These are phyloP conservation scores for Abrostola tripartita DNA, from an alignment of 2,888 invertebrate species.

Conservation along the genomic window DNA sequence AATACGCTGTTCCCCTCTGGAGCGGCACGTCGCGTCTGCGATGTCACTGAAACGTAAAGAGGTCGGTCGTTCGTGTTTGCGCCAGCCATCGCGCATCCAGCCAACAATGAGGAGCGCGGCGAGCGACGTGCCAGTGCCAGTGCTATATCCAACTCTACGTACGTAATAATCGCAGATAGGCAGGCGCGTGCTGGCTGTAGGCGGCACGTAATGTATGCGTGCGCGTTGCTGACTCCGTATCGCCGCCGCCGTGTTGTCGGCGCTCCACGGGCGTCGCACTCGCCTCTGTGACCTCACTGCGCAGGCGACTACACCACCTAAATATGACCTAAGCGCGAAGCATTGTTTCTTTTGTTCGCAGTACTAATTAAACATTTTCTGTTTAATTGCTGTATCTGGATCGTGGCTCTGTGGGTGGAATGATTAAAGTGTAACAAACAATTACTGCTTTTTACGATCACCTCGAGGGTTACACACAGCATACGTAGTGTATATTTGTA, in stretches of 20 bases:
- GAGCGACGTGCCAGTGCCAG: constrained; percentile 65
- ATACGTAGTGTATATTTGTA: not conserved
- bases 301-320: constrained; percentile 75
- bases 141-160: constrained; percentile 75
- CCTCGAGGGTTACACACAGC: constrained; percentile 2
- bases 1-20: constrained; percentile 59
- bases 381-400: constrained; percentile 21
- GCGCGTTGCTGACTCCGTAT: constrained; percentile 72
- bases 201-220: constrained; percentile 83
- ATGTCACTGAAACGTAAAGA: constrained; percentile 85
- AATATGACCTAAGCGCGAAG: constrained; percentile 71
- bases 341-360: constrained; percentile 57
- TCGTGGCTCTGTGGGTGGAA: not conserved
- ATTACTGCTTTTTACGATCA: constrained; percentile 4
- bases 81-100: constrained; percentile 73
- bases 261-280: constrained; percentile 73
- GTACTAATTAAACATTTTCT: constrained; percentile 22
- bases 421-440: constrained; percentile 4
- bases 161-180: constrained; percentile 75
- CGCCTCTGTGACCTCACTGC: constrained; percentile 80
- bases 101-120: constrained; percentile 75
- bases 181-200: constrained; percentile 71
- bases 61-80: constrained; percentile 77
- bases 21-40: constrained; percentile 60
- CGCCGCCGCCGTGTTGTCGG: constrained; percentile 72